Percentiles rank a stretch among this genome's conserved stretches.
phyloP scores from a whole-genome alignment of 2,797 vertebrate genomes.

The Crenichthys baileyi region DNA sequence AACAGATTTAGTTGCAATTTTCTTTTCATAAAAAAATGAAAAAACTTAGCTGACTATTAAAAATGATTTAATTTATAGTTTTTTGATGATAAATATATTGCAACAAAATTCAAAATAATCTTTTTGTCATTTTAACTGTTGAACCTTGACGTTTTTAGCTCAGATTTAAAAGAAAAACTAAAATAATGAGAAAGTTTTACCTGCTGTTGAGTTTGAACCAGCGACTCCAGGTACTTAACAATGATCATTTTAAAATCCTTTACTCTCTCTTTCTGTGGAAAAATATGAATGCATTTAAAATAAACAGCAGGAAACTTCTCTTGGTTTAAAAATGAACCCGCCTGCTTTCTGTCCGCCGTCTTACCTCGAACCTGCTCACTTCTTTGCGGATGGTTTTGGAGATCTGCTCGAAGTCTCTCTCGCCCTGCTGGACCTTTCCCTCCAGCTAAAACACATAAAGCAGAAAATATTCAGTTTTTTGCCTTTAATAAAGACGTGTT shows the following conservation, averaged over 20 bases:
- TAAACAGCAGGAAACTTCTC: neutral
- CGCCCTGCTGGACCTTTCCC: conserved; percentile 94
- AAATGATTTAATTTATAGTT: neutral
- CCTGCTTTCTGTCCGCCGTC: conserved; percentile 10
- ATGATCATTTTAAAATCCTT: conserved; percentile 97
- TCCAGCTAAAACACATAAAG: conserved; percentile 83
- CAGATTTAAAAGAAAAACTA: neutral
- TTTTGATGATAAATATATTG: neutral
- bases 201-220: conserved; percentile 98
- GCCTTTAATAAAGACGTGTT: neutral
- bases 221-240: conserved; percentile 95
- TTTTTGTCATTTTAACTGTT: neutral
- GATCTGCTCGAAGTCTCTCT: conserved; percentile 97
- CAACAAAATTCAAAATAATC: neutral
- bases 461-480: neutral
- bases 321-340: neutral
- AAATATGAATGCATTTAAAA: neutral
- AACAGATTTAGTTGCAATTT: neutral
- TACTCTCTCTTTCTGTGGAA: conserved; percentile 91
- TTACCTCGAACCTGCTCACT: conserved; percentile 94
- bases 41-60: neutral
- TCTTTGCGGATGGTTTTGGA: conserved; percentile 97
- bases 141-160: neutral
- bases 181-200: conserved; percentile 68
- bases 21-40: neutral